Percentiles rank a stretch among this genome's conserved stretches.
Conservation (phyloP, 2,113 vertebrate genomes). For the Pterocles gutturalis region DNA sequence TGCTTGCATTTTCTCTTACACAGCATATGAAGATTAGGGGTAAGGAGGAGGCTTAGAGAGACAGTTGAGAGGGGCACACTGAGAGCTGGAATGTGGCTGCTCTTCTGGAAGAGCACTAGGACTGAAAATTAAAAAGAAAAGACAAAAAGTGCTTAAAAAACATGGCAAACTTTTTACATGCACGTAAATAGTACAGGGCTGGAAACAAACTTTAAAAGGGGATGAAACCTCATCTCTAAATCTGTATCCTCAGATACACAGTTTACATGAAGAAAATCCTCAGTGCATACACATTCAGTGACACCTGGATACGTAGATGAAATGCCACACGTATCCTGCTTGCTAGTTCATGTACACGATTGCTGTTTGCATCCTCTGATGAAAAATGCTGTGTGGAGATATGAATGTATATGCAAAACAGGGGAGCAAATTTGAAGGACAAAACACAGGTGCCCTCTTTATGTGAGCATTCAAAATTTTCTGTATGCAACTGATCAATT, state of each 20-base stretch:
- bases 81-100: conserved; percentile 83
- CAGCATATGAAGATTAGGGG: conserved; percentile 75
- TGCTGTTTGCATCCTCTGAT: neutral
- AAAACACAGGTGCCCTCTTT: neutral
- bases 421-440: neutral
- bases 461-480: neutral
- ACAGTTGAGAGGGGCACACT: conserved; percentile 89
- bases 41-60: conserved; percentile 83
- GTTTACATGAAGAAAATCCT: neutral
- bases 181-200: neutral
- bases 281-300: neutral
- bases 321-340: neutral
- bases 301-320: neutral
- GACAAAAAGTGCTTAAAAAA: conserved; percentile 51
- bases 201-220: neutral
- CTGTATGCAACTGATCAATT: neutral
- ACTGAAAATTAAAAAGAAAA: conserved; percentile 82
- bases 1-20: conserved; percentile 54
- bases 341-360: neutral
- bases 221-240: neutral
- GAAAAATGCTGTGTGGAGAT: neutral
- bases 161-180: neutral
- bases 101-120: conserved; percentile 85
- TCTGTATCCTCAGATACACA: neutral
- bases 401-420: neutral